Percentiles rank a stretch among this genome's conserved stretches.
These are phyloP conservation scores for Pammene aurita DNA, from an alignment of 2,888 invertebrate genomes.

Conservation along the genomic window DNA sequence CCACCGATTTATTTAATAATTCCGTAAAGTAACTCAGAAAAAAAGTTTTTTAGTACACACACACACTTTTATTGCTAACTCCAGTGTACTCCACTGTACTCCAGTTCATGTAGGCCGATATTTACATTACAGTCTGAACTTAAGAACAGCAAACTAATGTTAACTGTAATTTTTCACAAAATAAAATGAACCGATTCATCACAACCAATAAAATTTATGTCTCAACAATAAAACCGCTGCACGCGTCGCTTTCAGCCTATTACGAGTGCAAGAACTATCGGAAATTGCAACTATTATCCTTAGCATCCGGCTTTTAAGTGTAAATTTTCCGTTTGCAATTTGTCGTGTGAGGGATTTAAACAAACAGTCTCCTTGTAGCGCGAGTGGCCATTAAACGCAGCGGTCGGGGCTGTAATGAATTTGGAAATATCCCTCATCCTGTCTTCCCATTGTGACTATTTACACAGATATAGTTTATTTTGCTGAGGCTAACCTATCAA, in stretches of 20 bases:
- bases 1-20: too few relatives aligned
- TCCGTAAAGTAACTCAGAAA: too few relatives aligned
- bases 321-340: conserved; percentile 82
- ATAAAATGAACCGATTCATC: conserved; percentile 8
- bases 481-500: neutral
- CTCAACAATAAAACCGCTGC: conserved; percentile 59
- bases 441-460: conserved; percentile 11
- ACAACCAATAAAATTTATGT: conserved; percentile 46
- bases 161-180: neutral
- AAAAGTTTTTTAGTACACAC: too few relatives aligned
- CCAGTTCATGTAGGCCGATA: neutral
- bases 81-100: too few relatives aligned
- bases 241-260: conserved; percentile 60
- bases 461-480: conserved; percentile 12
- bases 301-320: conserved; percentile 80
- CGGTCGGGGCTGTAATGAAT: conserved; percentile 49
- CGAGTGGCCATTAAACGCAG: conserved; percentile 57
- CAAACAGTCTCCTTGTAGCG: conserved; percentile 52
- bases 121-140: neutral
- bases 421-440: conserved; percentile 43
- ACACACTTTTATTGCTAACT: too few relatives aligned
- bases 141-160: neutral
- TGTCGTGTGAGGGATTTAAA: conserved; percentile 62
- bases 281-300: conserved; percentile 77
- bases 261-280: conserved; percentile 61